Percentiles rank a stretch among this genome's conserved stretches.
phyloP scores from a whole-genome alignment of 2,888 invertebrate genomes.

The Drosophila subsilvestris region DNA sequence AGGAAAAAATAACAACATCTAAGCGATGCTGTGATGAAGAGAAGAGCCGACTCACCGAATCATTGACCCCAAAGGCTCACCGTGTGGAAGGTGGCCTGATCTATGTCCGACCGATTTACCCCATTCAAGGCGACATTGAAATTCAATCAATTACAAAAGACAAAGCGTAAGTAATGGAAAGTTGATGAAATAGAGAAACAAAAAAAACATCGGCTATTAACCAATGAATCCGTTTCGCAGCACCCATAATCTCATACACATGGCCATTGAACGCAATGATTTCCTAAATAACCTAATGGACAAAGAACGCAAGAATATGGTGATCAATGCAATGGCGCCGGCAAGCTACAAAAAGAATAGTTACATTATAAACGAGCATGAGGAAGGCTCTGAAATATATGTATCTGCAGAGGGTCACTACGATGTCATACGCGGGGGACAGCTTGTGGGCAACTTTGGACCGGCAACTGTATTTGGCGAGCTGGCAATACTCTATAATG shows the following conservation, averaged over 20 bases:
- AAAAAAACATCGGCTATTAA: conserved; percentile 42
- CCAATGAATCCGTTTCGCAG: conserved; percentile 79
- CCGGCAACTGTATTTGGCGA: conserved; percentile 95
- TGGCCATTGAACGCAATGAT: conserved; percentile 91
- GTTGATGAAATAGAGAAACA: conserved; percentile 22
- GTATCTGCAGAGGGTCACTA: conserved; percentile 94
- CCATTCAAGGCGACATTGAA: conserved; percentile 83
- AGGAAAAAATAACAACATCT: conserved; percentile 64
- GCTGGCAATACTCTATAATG: conserved; percentile 96
- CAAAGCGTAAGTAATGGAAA: conserved; percentile 84
- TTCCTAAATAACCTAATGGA: conserved; percentile 92
- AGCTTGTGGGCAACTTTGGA: conserved; percentile 91
- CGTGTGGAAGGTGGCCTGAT: conserved; percentile 86
- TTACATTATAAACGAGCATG: conserved; percentile 91
- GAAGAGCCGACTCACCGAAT: conserved; percentile 24
- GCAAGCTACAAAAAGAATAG: conserved; percentile 88
- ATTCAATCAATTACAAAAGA: conserved; percentile 86
- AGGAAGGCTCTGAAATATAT: conserved; percentile 93
- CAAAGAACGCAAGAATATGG: conserved; percentile 89
- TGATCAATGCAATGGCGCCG: conserved; percentile 93
- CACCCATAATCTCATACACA: conserved; percentile 87
- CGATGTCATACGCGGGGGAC: conserved; percentile 92
- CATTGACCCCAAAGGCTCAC: conserved; percentile 64
- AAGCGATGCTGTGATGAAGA: conserved; percentile 49
- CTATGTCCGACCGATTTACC: conserved; percentile 84